Conservation (phyloP, 2,797 vertebrate species). For the Peromyscus nudipes region DNA sequence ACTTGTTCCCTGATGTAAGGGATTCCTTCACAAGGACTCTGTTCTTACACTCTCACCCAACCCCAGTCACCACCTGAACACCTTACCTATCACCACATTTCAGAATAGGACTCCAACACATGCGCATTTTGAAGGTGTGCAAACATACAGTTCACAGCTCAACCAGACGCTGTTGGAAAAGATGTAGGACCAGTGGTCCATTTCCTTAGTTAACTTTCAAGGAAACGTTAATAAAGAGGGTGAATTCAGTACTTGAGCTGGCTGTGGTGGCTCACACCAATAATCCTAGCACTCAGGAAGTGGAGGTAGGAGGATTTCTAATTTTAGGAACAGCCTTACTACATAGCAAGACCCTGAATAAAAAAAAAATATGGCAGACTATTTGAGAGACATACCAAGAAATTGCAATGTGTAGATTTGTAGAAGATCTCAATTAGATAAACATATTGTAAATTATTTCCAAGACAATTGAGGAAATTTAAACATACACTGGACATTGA, state of each 20-base stretch:
- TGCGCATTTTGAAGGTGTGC: background rate
- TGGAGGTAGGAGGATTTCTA: background rate
- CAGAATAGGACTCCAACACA: background rate
- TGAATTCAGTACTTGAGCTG: background rate
- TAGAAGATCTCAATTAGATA: background rate
- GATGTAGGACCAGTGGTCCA: background rate
- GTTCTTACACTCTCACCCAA: too few species aligned
- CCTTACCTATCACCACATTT: background rate
- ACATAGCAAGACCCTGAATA: background rate
- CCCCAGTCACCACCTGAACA: background rate
- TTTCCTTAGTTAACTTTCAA: constrained; percentile 11
- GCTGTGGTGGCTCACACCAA: background rate
- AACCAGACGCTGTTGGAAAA: background rate
- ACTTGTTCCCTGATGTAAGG: background rate
- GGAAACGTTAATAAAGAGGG: background rate
- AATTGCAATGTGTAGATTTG: background rate
- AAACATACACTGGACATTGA: background rate
- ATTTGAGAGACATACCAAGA: background rate
- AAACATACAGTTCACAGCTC: background rate
- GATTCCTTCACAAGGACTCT: background rate
- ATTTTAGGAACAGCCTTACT: background rate
- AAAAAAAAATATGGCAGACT: background rate
- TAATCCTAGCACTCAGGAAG: background rate
- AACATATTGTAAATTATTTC: background rate
- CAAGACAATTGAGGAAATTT: background rate